Evolutionary conservation across 53 echinoderm and acorn worm species (phyloP), one percentile per base, ranked within the genome.

Genomic region (Astropecten irregularis): DNA sequence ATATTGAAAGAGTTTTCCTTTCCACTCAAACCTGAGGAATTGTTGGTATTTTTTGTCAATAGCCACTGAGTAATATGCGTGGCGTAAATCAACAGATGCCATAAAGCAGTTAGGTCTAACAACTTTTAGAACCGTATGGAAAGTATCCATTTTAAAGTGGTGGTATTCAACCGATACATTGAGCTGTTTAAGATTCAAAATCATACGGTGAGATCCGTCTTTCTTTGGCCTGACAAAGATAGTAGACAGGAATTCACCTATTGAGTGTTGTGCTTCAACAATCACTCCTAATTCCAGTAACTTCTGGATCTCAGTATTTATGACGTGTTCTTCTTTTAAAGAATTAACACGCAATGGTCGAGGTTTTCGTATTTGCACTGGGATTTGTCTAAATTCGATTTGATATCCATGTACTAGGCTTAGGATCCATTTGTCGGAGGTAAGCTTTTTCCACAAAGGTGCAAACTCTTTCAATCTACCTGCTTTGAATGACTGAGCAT

Each of bases 1-100:
- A 48, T 71, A 87, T 77, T 90, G 82, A 61, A 53, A 90, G 28
- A 84, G 53, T 46, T 39, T 59, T 40, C 55, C 61, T 49, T 49
- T 52, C 68, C 42, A 60, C 44, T 32, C 23, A 42, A 89, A 85
- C 32, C 71, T 28, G 35, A 85, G 59, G 36, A 37, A 71, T 28
- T 72, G 60, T 42, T 52, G 66, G 19, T 32, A 71, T 49, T 20
- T 77, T 48, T 59, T 42, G 44, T 31, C 61, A 59, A 77, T 60
- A 35, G 61, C 55, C 55, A 55, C 55, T 23, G 77, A 22, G 27
- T 55, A 77, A 77, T 77, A 77, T 26, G 59, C 77, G 30, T 77
- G 55, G 14, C 39, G 15, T 44, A 77, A 48, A 59, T 77, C 77
- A 26, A 77, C 40, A 32, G 77, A 77, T 7, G 76, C 64, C 51